phyloP scores from a whole-genome alignment of 2,113 vertebrate genomes.

The Ancistrus triradiatus region DNA sequence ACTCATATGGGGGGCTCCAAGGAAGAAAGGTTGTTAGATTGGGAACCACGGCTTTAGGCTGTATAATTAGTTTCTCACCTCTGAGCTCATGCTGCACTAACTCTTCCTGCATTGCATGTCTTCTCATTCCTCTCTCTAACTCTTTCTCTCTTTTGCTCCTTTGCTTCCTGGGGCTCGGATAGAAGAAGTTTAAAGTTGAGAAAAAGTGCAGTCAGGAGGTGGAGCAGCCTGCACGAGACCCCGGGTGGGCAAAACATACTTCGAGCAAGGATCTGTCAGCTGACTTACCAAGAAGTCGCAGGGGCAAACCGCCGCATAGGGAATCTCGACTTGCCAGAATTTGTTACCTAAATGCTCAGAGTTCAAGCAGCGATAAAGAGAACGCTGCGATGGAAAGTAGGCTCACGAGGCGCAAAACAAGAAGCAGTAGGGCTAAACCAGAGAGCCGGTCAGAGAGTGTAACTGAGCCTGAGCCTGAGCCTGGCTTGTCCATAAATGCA shows the following conservation, averaged over 20 bases:
- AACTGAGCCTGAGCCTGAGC: constrained; percentile 14
- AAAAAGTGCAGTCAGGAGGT: constrained; percentile 49
- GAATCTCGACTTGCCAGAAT: constrained; percentile 9
- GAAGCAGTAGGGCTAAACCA: background rate
- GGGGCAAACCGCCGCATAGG: constrained; percentile 19
- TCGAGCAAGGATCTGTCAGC: constrained; percentile 38
- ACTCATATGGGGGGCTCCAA: too few relatives aligned
- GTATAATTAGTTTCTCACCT: too few relatives aligned
- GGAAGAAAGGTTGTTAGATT: too few relatives aligned
- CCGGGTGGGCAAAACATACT: constrained; percentile 5
- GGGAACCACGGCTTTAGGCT: too few relatives aligned
- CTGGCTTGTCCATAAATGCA: background rate
- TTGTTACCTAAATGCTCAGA: constrained; percentile 13
- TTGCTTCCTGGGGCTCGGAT: constrained; percentile 52
- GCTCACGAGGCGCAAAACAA: constrained; percentile 14
- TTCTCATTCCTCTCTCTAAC: constrained; percentile 49
- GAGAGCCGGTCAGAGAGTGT: constrained; percentile 2
- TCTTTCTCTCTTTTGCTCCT: constrained; percentile 56
- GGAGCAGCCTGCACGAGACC: constrained; percentile 25
- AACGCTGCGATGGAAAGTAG: constrained; percentile 30
- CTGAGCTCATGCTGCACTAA: too few relatives aligned
- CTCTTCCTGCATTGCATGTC: constrained; percentile 39
- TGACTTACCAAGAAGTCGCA: constrained; percentile 34
- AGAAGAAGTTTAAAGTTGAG: constrained; percentile 61
- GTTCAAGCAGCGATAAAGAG: constrained; percentile 47